Percentiles rank a stretch among this genome's conserved stretches.
Evolutionary conservation across 2,113 vertebrate species (phyloP).

Genomic region (Corythaixoides concolor): DNA sequence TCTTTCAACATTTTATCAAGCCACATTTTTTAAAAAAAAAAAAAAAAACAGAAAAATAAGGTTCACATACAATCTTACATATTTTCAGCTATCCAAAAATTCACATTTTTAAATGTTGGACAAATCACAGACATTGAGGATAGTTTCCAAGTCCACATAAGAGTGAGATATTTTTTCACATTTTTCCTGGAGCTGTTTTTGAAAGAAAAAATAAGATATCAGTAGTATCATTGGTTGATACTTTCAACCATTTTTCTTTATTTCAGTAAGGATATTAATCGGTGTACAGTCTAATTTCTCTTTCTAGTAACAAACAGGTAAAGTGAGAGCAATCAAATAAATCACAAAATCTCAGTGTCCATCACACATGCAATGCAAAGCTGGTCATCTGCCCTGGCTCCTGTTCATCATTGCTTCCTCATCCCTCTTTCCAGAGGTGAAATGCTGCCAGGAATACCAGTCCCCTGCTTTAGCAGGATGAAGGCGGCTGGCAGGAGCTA

Average conservation of each 20-base stretch:
- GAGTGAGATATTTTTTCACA: not conserved
- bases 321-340: not conserved
- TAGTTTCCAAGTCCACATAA: not conserved
- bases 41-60: not conserved
- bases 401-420: not conserved
- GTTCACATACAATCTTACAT: not conserved
- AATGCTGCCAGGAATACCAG: not conserved
- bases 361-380: rapidly evolving
- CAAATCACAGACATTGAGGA: not conserved
- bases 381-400: not conserved
- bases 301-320: not conserved
- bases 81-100: not conserved
- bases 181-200: not conserved
- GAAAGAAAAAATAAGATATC: not conserved
- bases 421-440: not conserved
- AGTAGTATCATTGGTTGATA: not conserved
- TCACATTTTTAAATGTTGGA: not conserved
- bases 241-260: not conserved
- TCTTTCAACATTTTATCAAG: not conserved
- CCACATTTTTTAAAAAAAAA: too few species aligned
- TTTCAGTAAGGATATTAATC: not conserved
- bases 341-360: not conserved
- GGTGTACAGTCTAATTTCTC: not conserved
- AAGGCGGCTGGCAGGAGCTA: not conserved
- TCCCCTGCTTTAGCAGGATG: not conserved